Evolutionary conservation across 2,888 invertebrate species (phyloP), one percentile per base, ranked within the genome.

Genomic region (Drosophila monieri): DNA sequence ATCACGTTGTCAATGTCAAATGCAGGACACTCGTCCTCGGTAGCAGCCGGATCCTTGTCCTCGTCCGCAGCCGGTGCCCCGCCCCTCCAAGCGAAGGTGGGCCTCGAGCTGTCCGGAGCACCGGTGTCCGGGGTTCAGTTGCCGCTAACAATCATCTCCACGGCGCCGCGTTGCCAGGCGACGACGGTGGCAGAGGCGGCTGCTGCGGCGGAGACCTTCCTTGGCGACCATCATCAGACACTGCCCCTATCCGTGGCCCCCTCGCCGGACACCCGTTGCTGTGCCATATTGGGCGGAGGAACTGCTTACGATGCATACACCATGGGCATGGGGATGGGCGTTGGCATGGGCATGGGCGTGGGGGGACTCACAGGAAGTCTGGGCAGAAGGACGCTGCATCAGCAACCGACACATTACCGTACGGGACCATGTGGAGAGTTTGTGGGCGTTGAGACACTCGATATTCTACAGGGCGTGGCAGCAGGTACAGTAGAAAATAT

Each of bases 391-490:
- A 72, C 85, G 23, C 67, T 87, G 65, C 88, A 85, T 41, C 81
- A 80, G 47, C 83, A 84, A 27, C 78, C 75, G 12, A 68, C 73
- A 14, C 85, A 85, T 37, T 87, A 75, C 43, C 64, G 74, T 25
- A 46, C 74, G 18, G 74, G 64, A 27, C 64, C 65, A 9, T 83
- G 84, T 35, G 74, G 78, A 25, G 91, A 91, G 58, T 91, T 89
- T 58, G 89, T 91, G 27, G 91, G 91, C 48, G 90, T 91, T 8
- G 90, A 90, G 70, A 89, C 91, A 27, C 85, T 92, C 66, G 92
- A 92, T 68, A 92, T 92, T 65, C 76, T 92, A 35, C 91, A 92
- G 67, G 92, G 91, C 58, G 89, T 92, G 69, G 88, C 90, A 61
- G 87, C 90, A 86, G 92, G 92, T 91, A 74, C 2, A 41, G 14